These are phyloP conservation scores for Tursiops truncatus DNA, from an alignment of 2,113 vertebrate species.

Conservation along the genomic window DNA sequence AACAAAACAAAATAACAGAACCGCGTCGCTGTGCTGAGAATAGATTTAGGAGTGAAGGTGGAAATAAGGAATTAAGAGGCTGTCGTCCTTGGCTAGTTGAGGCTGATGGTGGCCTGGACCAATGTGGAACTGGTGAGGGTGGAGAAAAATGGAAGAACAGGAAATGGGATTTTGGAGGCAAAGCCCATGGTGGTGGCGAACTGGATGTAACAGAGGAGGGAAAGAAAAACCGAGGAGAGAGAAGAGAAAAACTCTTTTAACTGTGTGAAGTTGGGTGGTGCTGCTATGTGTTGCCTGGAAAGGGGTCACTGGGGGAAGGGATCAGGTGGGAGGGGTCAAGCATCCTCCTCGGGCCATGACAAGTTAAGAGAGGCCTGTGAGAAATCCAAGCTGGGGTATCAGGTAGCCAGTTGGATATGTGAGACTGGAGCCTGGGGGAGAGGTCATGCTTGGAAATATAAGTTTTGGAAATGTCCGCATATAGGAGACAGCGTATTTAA, in stretches of 20 bases:
- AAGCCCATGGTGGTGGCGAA: neutral
- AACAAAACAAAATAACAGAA: neutral
- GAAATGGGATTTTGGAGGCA: fast-evolving
- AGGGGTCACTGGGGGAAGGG: neutral
- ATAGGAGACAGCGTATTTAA: neutral
- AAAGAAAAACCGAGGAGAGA: neutral
- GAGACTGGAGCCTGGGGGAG: neutral
- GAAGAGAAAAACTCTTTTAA: neutral
- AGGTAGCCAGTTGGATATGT: neutral
- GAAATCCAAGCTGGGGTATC: neutral
- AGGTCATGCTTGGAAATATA: neutral
- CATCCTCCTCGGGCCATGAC: neutral
- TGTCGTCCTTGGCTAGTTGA: neutral
- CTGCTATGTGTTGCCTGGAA: neutral
- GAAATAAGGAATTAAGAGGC: neutral
- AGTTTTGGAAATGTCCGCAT: neutral
- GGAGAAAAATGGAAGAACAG: neutral
- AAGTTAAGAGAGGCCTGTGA: neutral
- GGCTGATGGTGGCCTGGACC: neutral
- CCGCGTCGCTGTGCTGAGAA: neutral
- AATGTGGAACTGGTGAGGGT: fast-evolving
- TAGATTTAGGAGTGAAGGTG: neutral
- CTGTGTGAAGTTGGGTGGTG: fast-evolving
- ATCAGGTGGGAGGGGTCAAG: neutral
- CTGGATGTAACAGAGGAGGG: fast-evolving